Evolutionary conservation across 2,888 invertebrate genomes (phyloP).

Genomic region (Lasioglossum leucozonium): DNA sequence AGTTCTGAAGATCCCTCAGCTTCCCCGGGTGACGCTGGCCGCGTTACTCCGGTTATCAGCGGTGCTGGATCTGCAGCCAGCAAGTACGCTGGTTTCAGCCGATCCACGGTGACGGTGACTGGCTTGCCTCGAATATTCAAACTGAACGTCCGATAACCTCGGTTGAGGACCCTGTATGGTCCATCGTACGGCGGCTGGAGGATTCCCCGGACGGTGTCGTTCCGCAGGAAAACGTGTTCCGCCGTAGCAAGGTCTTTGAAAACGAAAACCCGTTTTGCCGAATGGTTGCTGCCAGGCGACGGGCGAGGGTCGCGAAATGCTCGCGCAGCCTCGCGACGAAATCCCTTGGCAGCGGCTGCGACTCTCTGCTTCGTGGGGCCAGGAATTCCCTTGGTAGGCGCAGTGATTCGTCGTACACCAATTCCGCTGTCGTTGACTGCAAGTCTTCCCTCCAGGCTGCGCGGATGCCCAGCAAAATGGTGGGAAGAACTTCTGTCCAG

Average conservation of each 20-base stretch:
- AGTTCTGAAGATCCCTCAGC: too few species aligned
- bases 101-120: background rate
- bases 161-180: background rate
- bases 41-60: background rate
- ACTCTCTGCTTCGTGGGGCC: too few species aligned
- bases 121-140: background rate
- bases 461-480: too few species aligned
- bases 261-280: background rate
- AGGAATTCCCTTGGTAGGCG: too few species aligned
- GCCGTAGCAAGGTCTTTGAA: background rate
- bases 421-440: too few species aligned
- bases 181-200: conserved; percentile 9
- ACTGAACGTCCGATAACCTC: background rate
- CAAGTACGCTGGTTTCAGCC: background rate
- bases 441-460: too few species aligned
- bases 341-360: too few species aligned
- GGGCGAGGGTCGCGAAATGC: too few species aligned
- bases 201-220: conserved; percentile 16
- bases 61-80: conserved; percentile 12
- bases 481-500: too few species aligned
- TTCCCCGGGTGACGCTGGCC: background rate
- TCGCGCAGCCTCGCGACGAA: too few species aligned
- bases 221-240: conserved; percentile 7
- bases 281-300: too few species aligned
- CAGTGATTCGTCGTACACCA: too few species aligned